These are phyloP conservation scores for Piaya cayana DNA, from an alignment of 2,113 vertebrate genomes.

Conservation along the genomic window DNA sequence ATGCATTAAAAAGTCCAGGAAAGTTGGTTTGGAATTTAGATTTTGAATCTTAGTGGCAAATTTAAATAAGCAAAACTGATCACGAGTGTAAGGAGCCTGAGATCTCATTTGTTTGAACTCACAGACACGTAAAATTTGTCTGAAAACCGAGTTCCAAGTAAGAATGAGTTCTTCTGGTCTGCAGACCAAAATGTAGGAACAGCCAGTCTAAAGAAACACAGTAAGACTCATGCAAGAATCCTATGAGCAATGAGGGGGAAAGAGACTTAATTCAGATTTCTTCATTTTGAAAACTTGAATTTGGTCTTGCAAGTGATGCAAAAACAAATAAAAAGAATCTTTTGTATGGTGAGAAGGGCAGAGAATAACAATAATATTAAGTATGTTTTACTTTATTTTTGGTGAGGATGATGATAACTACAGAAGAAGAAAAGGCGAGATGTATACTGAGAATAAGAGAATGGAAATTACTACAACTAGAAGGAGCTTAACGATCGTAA, in stretches of 20 bases:
- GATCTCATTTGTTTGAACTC: neutral
- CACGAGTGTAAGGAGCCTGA: neutral
- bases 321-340: neutral
- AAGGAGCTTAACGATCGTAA: neutral
- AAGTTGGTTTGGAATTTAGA: neutral
- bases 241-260: neutral
- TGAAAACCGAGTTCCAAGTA: neutral
- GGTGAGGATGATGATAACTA: neutral
- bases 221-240: neutral
- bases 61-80: neutral
- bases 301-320: neutral
- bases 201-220: neutral
- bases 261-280: neutral
- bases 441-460: neutral
- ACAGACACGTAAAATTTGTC: neutral
- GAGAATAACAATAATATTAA: neutral
- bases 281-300: neutral
- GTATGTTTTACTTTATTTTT: neutral
- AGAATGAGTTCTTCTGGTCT: neutral
- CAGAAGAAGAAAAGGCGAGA: neutral
- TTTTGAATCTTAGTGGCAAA: neutral
- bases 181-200: neutral
- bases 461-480: neutral
- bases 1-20: accelerated
- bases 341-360: neutral